A percentile compares a stretch with the other conserved stretches of the same genome.
phyloP scores from a whole-genome alignment of 2,113 vertebrate genomes.

The Cyanoramphus novaezelandiae region DNA sequence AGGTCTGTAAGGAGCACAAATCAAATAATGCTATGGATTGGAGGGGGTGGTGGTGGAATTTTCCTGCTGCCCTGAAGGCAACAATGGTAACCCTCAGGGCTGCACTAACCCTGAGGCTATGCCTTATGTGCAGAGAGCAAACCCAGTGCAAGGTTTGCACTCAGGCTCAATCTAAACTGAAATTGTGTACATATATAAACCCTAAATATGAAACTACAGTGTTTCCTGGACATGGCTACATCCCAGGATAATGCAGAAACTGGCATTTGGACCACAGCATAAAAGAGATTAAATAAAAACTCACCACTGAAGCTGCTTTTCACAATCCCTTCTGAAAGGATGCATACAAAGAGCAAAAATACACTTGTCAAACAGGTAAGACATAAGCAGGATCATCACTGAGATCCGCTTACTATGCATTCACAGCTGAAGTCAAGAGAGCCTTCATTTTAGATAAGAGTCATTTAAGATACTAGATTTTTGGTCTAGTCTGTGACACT shows the following conservation, averaged over 20 bases:
- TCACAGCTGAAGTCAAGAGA: background rate
- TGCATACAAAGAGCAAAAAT: background rate
- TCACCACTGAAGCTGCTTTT: background rate
- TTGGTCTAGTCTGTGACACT: background rate
- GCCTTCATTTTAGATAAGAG: background rate
- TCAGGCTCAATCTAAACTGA: background rate
- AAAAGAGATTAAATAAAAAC: background rate
- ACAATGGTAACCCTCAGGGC: background rate
- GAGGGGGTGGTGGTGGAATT: background rate
- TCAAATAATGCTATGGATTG: fast-evolving
- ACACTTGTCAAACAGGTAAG: background rate
- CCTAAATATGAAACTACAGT: background rate
- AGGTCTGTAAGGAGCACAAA: background rate
- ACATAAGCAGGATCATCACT: background rate
- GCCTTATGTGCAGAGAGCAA: background rate
- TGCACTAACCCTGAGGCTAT: background rate
- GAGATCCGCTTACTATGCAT: background rate
- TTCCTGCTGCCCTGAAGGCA: background rate
- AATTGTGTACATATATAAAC: background rate
- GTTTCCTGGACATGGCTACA: background rate
- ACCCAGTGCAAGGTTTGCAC: background rate
- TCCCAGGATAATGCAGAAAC: background rate
- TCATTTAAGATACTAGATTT: background rate
- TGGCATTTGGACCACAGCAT: background rate
- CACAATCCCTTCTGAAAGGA: background rate